A percentile compares a stretch with the other conserved stretches of the same genome.
These are phyloP conservation scores for Lydus trimaculatus DNA, from an alignment of 2,888 invertebrate genomes.

Conservation along the genomic window DNA sequence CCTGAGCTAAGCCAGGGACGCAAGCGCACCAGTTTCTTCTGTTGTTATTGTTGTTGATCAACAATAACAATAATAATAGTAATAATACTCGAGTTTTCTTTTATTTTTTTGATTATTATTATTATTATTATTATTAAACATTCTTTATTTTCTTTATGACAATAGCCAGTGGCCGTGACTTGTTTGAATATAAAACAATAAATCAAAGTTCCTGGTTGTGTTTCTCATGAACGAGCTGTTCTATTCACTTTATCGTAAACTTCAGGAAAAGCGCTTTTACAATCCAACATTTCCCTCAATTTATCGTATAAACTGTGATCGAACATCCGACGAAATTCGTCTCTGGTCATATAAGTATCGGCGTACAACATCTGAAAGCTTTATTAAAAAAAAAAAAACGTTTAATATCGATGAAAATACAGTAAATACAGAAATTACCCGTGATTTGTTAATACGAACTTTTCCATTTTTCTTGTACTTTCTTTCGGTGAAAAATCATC, in stretches of 20 bases:
- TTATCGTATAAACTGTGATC: slow-evolving; percentile 78
- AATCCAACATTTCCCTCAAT: slow-evolving; percentile 67
- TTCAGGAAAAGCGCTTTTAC: slow-evolving; percentile 78
- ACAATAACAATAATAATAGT: neutral
- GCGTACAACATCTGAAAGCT: slow-evolving; percentile 87
- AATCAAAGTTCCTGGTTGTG: too few species aligned
- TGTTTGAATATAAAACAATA: slow-evolving; percentile 14
- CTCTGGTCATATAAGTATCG: slow-evolving; percentile 76
- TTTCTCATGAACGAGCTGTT: slow-evolving; percentile 59
- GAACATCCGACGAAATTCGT: slow-evolving; percentile 83
- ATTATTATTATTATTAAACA: slow-evolving; percentile 11
- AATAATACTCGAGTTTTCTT: too few species aligned
- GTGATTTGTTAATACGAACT: slow-evolving; percentile 70
- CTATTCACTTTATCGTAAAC: slow-evolving; percentile 79
- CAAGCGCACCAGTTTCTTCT: slow-evolving; percentile 30
- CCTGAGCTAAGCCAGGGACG: slow-evolving; percentile 29
- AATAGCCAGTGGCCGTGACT: slow-evolving; percentile 22
- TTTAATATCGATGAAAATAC: neutral
- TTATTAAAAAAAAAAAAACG: neutral
- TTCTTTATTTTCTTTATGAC: slow-evolving; percentile 19
- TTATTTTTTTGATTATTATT: too few species aligned
- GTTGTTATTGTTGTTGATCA: neutral
- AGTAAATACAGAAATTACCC: slow-evolving; percentile 64
- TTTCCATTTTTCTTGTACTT: slow-evolving; percentile 74
- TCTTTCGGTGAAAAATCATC: slow-evolving; percentile 67